Conservation (phyloP, 30 jellyfish, hydroid and myxozoan species). For the Aurelia sp. region DNA sequence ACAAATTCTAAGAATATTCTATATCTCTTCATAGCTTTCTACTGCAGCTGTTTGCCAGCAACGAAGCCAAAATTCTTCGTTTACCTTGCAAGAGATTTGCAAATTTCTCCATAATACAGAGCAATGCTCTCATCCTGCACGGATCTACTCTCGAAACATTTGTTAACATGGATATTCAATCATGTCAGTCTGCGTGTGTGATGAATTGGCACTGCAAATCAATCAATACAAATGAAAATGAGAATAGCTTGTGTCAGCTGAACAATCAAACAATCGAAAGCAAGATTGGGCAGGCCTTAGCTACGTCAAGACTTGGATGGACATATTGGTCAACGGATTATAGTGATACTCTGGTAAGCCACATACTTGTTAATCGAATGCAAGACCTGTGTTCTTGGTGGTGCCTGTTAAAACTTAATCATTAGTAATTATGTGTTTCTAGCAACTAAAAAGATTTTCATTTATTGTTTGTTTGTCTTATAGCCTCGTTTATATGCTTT, state of each 20-base stretch:
- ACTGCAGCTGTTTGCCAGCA: too few species aligned
- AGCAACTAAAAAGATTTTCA: too few species aligned
- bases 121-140: not conserved
- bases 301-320: not conserved
- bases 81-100: conserved; percentile 5
- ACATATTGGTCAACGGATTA: conserved; percentile 1
- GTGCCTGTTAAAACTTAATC: too few species aligned
- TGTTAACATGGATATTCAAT: not conserved
- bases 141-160: conserved; percentile 1
- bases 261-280: not conserved
- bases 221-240: not conserved
- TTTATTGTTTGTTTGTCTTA: too few species aligned
- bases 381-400: not conserved
- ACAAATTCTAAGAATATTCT: too few species aligned
- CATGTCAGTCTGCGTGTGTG: not conserved
- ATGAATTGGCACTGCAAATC: not conserved
- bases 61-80: not conserved
- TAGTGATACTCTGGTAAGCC: not conserved
- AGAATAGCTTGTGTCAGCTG: not conserved
- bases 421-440: too few species aligned
- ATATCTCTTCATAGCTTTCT: too few species aligned
- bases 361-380: not conserved
- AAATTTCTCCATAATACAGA: not conserved
- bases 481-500: too few species aligned
- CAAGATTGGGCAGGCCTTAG: not conserved